A percentile compares a stretch with the other conserved stretches of the same genome.
Evolutionary conservation across 1,140 invertebrate genomes (phyloP).

Genomic region (Dreissena polymorpha): DNA sequence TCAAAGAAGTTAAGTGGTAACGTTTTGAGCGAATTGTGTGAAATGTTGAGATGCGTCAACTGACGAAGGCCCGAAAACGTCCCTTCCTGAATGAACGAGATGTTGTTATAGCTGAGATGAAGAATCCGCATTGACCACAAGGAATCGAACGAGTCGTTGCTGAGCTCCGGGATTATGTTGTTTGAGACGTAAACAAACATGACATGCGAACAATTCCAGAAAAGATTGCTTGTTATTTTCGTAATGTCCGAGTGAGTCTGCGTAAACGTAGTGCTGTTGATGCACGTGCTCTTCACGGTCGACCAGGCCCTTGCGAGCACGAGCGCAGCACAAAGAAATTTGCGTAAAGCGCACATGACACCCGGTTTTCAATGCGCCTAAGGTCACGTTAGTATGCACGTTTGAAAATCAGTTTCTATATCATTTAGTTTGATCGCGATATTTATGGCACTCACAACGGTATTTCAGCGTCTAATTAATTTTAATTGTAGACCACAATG

Average conservation of each 20-base stretch:
- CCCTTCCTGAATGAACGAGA: background rate
- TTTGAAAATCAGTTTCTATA: no score
- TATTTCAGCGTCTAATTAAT: no score
- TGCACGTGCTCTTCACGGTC: constrained; percentile 8
- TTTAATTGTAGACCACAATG: no score
- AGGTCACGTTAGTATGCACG: no score
- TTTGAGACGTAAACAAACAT: constrained; percentile 10
- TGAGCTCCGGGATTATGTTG: background rate
- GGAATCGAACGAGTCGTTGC: constrained; percentile 1
- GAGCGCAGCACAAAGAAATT: no score
- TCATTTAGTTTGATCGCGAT: no score
- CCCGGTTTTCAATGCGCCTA: no score
- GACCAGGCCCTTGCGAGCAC: no score
- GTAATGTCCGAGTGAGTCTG: background rate
- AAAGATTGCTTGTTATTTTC: background rate
- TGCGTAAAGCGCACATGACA: no score
- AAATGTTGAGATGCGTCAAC: constrained; percentile 15
- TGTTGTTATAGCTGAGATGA: constrained; percentile 28
- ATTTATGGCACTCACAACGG: no score
- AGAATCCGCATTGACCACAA: constrained; percentile 7
- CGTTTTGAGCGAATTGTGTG: background rate
- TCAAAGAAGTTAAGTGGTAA: constrained; percentile 31
- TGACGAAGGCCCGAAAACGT: background rate
- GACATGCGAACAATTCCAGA: background rate
- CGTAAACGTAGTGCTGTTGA: background rate